Evolutionary conservation across 2,888 invertebrate species (phyloP), one percentile per base, ranked within the genome.

Genomic region (Lucinisca nassula): DNA sequence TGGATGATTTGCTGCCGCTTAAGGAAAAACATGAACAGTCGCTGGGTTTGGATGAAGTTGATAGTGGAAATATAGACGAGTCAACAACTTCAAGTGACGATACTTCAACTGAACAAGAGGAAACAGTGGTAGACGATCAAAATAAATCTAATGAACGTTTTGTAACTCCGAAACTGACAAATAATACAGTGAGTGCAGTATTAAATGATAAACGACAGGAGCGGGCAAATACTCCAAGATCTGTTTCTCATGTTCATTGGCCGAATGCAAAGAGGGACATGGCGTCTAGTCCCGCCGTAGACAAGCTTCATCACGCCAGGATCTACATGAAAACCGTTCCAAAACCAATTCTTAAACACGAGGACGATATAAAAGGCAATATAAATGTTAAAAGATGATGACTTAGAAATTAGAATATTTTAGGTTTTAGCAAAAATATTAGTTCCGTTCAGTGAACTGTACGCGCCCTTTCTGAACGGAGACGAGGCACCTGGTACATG

Each of bases 321-420:
- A 35, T 90, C 14, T 90, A 78, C 37, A 76, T 88, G 77, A 90
- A 90, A 73, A 86, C 90, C 1, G 88, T 85, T 6, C 90, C 90
- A 17, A 88, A 90, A 70, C 88, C 88, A 24, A 88, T 88, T 38
- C 72, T 90, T 17, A 90, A 90, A 49, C 90, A 88, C 58, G 90
- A 88, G 2, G 84, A 88, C 6, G 61, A 58, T 21, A 51, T 80
- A 12, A 61, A 61, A 30, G 61, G 27, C 24, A 24, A 61, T 24
- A 61, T 61, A 4, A 61, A 24, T 61, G 6, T 61, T n/a, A 14
- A 61, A 1, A 24, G 10, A 27, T 61, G 24, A 61, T 27, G 4
- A 61, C 1, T 21, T 51, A 51, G 51, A 51, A 51, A 51, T 10
- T 51, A 21, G 51, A 14, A 40, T 14, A 14, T 40, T 40, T 40